Percentiles rank a stretch among this genome's conserved stretches.
phyloP scores from a whole-genome alignment of 2,797 vertebrate species.

The Pseudotriccus pelzelni region DNA sequence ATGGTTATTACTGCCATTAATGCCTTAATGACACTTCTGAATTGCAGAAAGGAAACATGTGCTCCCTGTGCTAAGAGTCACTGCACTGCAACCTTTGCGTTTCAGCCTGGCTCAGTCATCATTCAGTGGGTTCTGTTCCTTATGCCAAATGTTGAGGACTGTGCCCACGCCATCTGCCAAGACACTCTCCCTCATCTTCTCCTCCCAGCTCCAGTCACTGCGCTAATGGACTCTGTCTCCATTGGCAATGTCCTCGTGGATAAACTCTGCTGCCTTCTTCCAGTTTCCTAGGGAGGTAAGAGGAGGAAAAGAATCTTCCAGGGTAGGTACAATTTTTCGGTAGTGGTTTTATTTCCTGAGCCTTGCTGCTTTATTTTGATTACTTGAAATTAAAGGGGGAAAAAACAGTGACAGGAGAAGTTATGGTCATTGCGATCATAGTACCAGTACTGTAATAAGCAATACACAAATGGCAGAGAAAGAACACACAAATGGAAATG shows the following conservation, averaged over 20 bases:
- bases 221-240: neutral
- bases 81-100: rapidly evolving
- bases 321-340: neutral
- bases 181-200: neutral
- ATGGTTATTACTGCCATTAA: neutral
- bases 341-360: neutral
- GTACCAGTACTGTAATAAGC: neutral
- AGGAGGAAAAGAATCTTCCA: neutral
- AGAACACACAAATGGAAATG: neutral
- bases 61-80: neutral
- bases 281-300: neutral
- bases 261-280: neutral
- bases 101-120: neutral
- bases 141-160: rapidly evolving
- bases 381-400: neutral
- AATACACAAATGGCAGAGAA: neutral
- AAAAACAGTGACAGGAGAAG: neutral
- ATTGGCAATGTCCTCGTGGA: neutral
- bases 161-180: rapidly evolving
- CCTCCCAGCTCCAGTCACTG: neutral
- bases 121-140: neutral
- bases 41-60: neutral
- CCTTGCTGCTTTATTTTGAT: neutral
- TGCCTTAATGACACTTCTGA: neutral
- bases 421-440: neutral